These are phyloP conservation scores for Hirtodrosophila confusa DNA, from an alignment of 2,888 invertebrate genomes.

Conservation along the genomic window DNA sequence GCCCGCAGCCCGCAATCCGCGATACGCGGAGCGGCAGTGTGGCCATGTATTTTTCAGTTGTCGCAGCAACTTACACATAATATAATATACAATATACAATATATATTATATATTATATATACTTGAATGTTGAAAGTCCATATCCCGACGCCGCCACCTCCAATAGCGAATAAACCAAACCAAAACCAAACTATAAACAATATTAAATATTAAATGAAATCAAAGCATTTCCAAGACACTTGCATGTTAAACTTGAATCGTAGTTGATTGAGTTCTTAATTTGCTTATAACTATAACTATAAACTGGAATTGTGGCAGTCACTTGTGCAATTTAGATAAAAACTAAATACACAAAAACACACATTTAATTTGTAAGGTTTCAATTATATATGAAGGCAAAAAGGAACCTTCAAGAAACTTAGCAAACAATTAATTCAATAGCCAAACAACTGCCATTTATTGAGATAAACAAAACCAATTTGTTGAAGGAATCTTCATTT, in stretches of 20 bases:
- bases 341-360: slow-evolving; percentile 2
- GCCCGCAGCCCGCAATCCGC: slow-evolving; percentile 11
- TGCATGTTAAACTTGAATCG: slow-evolving; percentile 52
- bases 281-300: slow-evolving; percentile 11
- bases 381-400: slow-evolving; percentile 34
- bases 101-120: slow-evolving; percentile 9
- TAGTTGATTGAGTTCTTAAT: slow-evolving; percentile 48
- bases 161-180: slow-evolving; percentile 56
- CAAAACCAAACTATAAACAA: slow-evolving; percentile 22
- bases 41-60: slow-evolving; percentile 52
- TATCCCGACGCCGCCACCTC: slow-evolving; percentile 79
- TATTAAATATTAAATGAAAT: slow-evolving; percentile 13
- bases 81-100: slow-evolving; percentile 3
- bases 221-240: slow-evolving; percentile 37
- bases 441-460: slow-evolving; percentile 79
- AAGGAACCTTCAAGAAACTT: slow-evolving; percentile 9
- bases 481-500: slow-evolving; percentile 37
- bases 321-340: slow-evolving; percentile 66
- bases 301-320: slow-evolving; percentile 56
- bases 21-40: slow-evolving; percentile 45
- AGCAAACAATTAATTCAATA: slow-evolving; percentile 51
- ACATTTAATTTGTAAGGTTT: slow-evolving; percentile 69
- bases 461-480: slow-evolving; percentile 24
- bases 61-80: slow-evolving; percentile 42
- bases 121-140: slow-evolving; percentile 63